Percentiles rank a stretch among this genome's conserved stretches.
phyloP scores from a whole-genome alignment of 1,140 invertebrate species.

The Triops longicaudatus region DNA sequence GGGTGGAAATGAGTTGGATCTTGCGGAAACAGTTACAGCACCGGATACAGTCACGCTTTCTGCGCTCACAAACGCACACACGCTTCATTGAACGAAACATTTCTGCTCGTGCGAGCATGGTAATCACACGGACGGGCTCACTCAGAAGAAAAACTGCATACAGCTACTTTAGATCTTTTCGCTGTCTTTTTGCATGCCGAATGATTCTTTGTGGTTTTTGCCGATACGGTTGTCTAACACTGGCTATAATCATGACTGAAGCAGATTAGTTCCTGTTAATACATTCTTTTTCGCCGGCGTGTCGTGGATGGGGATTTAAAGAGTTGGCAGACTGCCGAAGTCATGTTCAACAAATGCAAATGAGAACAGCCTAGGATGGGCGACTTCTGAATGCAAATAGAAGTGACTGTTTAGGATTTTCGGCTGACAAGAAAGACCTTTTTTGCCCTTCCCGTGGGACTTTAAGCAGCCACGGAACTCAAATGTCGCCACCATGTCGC shows the following conservation, averaged over 20 bases:
- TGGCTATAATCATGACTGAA: not conserved
- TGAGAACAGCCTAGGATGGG: slow-evolving; percentile 1
- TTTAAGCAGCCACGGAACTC: not conserved
- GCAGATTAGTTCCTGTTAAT: not conserved
- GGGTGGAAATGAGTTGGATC: slow-evolving; percentile 1
- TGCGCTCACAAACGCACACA: not conserved
- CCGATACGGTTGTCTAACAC: not conserved
- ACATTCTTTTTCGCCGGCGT: not conserved
- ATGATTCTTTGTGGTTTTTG: not conserved
- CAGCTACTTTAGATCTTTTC: not conserved
- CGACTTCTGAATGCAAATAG: slow-evolving; percentile 5
- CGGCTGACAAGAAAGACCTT: slow-evolving; percentile 5
- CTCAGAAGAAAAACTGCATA: too few relatives aligned
- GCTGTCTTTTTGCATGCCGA: not conserved
- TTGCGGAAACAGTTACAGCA: not conserved
- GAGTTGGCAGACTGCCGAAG: slow-evolving; percentile 1
- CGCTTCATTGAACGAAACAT: not conserved
- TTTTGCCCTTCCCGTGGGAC: not conserved
- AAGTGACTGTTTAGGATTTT: slow-evolving; percentile 4
- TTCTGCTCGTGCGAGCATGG: not conserved
- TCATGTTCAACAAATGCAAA: not conserved
- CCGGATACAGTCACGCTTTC: not conserved
- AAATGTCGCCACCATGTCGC: not conserved
- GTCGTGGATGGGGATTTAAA: not conserved
- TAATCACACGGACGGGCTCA: not conserved